Evolutionary conservation across 2,888 invertebrate genomes (phyloP).

Genomic region (Reticulitermes lucifugus): DNA sequence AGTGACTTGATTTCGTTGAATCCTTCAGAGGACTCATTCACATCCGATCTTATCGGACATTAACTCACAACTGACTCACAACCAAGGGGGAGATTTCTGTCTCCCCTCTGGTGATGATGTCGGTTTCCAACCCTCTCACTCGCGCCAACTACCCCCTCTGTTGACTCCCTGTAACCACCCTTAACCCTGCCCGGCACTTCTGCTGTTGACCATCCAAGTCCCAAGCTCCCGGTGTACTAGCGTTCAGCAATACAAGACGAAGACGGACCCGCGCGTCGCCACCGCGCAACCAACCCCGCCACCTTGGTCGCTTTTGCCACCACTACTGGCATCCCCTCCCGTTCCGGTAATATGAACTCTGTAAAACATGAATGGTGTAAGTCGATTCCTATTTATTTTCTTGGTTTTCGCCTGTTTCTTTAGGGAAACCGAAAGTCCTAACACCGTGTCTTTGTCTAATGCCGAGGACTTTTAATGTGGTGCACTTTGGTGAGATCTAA

Average conservation of each 20-base stretch:
- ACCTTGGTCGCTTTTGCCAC: conserved; percentile 18
- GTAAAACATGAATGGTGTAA: background rate
- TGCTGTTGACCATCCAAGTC: conserved; percentile 15
- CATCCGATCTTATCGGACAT: conserved; percentile 3
- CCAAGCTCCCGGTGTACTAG: conserved; percentile 25
- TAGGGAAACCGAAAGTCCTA: too few species aligned
- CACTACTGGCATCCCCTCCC: background rate
- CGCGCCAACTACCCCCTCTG: conserved; percentile 14
- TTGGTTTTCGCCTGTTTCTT: too few species aligned
- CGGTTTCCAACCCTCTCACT: background rate
- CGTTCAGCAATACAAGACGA: conserved; percentile 8
- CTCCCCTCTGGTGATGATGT: background rate
- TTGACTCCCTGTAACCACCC: background rate
- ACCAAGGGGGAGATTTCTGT: background rate
- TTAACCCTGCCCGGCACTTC: background rate
- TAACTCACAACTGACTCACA: conserved; percentile 1
- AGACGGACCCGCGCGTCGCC: background rate
- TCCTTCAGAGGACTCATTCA: background rate
- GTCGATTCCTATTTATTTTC: background rate
- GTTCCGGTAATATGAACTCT: background rate
- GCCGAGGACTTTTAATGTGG: too few species aligned
- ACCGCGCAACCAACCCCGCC: conserved; percentile 25
- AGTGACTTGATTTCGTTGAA: background rate
- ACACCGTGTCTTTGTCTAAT: too few species aligned
- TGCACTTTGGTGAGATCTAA: too few species aligned